Conservation (phyloP, 2,113 vertebrate species). For the Grammomys surdaster region DNA sequence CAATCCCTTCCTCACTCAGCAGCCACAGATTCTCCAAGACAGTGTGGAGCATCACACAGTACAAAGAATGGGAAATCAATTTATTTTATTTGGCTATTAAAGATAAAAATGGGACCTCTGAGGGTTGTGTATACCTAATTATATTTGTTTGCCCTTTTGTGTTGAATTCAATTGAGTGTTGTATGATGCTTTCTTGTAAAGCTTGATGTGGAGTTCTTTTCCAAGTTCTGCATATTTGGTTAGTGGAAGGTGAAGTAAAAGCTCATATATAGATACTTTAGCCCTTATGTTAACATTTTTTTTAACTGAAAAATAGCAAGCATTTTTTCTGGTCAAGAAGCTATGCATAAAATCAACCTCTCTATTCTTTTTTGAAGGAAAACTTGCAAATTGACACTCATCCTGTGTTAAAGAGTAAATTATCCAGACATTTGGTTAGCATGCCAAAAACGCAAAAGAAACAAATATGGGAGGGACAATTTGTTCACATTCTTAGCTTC, state of each 20-base stretch:
- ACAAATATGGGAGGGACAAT: background rate
- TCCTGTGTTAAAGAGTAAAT: background rate
- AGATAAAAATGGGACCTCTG: background rate
- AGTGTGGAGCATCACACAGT: fast-evolving
- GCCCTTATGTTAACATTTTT: background rate
- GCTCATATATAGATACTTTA: background rate
- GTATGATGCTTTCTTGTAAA: background rate
- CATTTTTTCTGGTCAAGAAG: background rate
- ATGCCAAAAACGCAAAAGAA: background rate
- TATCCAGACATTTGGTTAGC: background rate
- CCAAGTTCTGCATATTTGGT: slow-evolving; percentile 22
- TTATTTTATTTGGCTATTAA: slow-evolving; percentile 24
- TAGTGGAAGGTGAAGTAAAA: slow-evolving; percentile 38
- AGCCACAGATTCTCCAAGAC: background rate
- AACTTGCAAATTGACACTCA: background rate
- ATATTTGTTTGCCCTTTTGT: slow-evolving; percentile 42
- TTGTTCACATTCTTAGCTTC: background rate
- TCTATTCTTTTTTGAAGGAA: background rate
- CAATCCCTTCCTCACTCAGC: background rate
- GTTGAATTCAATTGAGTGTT: slow-evolving; percentile 25
- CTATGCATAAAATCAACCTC: background rate
- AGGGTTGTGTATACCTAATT: background rate
- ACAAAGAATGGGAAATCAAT: background rate
- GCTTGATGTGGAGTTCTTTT: background rate
- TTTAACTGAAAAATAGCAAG: background rate